phyloP scores from a whole-genome alignment of 2,113 vertebrate species.

The Dermatemys mawii region DNA sequence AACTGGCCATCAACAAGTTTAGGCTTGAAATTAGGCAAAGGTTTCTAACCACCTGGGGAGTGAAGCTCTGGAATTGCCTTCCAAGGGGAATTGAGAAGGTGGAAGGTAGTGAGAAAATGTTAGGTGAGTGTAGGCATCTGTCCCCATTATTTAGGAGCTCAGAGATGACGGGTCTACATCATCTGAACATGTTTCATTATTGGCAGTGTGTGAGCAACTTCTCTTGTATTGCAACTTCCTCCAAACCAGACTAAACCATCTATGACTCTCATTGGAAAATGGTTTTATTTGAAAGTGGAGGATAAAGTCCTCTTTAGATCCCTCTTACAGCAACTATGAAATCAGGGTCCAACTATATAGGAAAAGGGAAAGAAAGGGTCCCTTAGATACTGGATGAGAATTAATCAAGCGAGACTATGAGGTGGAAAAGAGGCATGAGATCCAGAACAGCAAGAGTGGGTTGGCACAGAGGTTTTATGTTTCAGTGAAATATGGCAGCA shows the following conservation, averaged over 20 bases:
- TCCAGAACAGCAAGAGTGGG: background rate
- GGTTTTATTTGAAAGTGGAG: background rate
- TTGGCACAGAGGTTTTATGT: background rate
- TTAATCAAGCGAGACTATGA: background rate
- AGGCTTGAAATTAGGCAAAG: background rate
- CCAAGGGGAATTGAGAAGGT: no score
- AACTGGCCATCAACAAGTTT: background rate
- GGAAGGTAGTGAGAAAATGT: no score
- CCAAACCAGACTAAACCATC: background rate
- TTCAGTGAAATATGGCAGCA: background rate
- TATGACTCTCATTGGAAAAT: background rate
- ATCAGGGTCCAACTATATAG: background rate
- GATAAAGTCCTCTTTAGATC: rapidly evolving
- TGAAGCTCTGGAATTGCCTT: background rate
- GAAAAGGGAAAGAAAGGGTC: background rate
- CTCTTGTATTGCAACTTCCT: background rate
- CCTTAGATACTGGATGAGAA: rapidly evolving
- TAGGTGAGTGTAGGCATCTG: background rate
- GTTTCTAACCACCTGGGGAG: background rate
- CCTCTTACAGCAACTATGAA: background rate
- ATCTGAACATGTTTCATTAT: background rate
- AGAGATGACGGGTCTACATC: background rate
- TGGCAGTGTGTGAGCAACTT: background rate
- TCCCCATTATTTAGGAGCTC: background rate
- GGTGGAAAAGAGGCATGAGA: background rate